Conservation (phyloP, 2,888 invertebrate species). For the Fragum whitleyi region DNA sequence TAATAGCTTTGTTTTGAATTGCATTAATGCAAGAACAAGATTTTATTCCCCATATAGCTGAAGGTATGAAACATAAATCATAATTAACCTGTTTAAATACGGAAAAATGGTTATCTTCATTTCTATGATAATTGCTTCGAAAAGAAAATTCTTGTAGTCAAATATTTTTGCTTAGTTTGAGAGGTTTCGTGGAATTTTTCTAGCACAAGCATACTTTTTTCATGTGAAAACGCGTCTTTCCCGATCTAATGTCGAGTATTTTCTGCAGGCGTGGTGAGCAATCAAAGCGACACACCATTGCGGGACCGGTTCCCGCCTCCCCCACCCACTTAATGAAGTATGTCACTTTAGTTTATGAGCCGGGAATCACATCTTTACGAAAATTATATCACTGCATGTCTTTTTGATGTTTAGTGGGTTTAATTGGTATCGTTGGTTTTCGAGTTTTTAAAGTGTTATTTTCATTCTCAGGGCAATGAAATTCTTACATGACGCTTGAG, state of each 20-base stretch:
- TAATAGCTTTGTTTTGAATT: no score
- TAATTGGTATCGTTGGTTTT: conserved; percentile 18
- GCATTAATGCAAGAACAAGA: no score
- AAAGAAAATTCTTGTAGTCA: no score
- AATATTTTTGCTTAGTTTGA: no score
- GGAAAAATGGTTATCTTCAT: no score
- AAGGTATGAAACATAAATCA: no score
- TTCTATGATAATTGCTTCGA: no score
- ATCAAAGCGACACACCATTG: conserved; percentile 10
- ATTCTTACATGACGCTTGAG: background rate
- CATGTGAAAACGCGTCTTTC: background rate
- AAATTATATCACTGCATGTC: conserved; percentile 16
- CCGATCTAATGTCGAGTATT: background rate
- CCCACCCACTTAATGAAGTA: conserved; percentile 15
- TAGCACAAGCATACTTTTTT: no score
- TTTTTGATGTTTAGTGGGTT: conserved; percentile 22
- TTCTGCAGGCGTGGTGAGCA: conserved; percentile 7
- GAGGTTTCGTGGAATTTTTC: no score
- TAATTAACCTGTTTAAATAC: no score
- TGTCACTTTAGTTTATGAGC: conserved; percentile 21
- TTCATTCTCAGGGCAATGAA: conserved; percentile 14
- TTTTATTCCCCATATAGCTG: no score
- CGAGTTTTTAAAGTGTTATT: conserved; percentile 19
- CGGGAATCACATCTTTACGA: conserved; percentile 12
- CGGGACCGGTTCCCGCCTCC: background rate